Evolutionary conservation across 2,888 invertebrate species (phyloP), one percentile per base, ranked within the genome.

Genomic region (Acrobasis repandana): DNA sequence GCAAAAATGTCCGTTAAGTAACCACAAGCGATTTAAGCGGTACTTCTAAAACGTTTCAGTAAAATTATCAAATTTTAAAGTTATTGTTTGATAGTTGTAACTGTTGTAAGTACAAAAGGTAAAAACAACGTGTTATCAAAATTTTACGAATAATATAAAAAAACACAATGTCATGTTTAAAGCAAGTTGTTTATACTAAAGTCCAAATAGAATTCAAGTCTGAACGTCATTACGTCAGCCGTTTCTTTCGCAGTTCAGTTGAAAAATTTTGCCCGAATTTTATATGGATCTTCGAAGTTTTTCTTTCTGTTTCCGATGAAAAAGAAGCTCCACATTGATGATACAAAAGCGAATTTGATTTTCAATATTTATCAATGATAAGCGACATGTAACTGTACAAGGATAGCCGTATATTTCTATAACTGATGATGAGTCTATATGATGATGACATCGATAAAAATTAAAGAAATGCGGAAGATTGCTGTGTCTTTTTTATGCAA

Each of bases 251-350:
- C 83, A 79, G 82, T 88, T 80, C 88, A 89, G 82, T 78, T 66
- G 60, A 64, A 69, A 73, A 85, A 83, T 88, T 89, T 88, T 80
- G 83, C 85, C 85, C 81, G 73, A 75, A 65, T 67, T 68, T 75
- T 69, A 77, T 76, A 89, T 89, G 90, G 89, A 91, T 91, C 90
- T 90, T 88, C 88, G 72, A 80, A 81, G 85, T 88, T 88, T 89
- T 88, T 82, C 86, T 65, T 67, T 73, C 69, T 68, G 62, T 74
- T 74, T 65, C 66, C 67, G 68, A 71, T 75, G 65, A 58, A 63
- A n/a, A 65, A 69, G 71, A 77, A 80, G 74, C 74, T 77, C 67
- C 75, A 84, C 82, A 86, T 77, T 79, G 78, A 85, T 86, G 86
- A 72, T 71, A 87, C 82, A 81, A 77, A 90, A 88, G 87, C 86